Evolutionary conservation across 2,113 vertebrate species (phyloP).

Genomic region (Clarias macrocephalus): DNA sequence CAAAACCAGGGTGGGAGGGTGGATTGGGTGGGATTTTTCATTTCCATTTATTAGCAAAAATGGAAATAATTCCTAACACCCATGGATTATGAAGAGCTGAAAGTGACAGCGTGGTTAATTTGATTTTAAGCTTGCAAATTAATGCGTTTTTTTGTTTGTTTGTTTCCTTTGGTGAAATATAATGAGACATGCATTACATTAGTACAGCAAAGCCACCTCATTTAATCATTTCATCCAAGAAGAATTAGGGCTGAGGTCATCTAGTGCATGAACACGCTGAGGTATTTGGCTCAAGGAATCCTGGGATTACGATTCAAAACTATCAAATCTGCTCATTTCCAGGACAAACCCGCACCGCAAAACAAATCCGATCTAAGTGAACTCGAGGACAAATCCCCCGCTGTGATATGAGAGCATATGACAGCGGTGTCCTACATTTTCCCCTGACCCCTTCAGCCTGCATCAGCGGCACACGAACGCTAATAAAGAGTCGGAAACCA

Average conservation of each 20-base stretch:
- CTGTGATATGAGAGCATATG: constrained; percentile 26
- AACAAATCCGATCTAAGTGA: background rate
- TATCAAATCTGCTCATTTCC: background rate
- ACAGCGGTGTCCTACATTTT: constrained; percentile 63
- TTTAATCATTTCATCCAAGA: background rate
- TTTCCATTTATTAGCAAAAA: background rate
- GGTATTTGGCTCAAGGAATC: background rate
- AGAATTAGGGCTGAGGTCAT: background rate
- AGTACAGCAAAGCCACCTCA: background rate
- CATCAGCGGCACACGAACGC: constrained; percentile 12
- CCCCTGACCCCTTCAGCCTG: constrained; percentile 67
- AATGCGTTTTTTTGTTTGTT: background rate
- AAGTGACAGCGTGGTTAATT: background rate
- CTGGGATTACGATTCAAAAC: background rate
- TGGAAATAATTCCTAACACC: background rate
- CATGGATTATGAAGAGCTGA: constrained; percentile 6
- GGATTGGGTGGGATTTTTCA: too few relatives aligned
- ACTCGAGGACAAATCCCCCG: background rate
- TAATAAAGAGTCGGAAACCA: constrained; percentile 45
- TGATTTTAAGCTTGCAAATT: background rate
- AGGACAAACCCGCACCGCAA: background rate
- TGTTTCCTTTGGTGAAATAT: background rate
- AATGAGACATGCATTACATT: background rate
- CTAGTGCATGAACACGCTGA: background rate
- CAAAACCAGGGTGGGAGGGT: too few relatives aligned